Base-by-base conservation (phyloP, 2,113 vertebrate species). In the Siniperca knerii region DNA sequence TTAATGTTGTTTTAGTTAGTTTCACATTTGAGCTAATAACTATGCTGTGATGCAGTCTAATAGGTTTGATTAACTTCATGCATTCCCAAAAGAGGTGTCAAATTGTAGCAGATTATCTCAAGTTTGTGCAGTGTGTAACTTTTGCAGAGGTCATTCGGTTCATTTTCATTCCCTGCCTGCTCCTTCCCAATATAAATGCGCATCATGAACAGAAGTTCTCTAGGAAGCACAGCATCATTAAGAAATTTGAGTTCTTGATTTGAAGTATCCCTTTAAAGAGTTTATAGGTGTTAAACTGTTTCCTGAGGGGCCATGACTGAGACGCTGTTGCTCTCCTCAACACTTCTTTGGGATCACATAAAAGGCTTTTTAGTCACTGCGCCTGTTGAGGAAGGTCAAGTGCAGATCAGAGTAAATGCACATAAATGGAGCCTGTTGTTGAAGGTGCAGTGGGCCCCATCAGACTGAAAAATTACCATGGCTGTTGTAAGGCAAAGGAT, bases 351-450 rank as follows among this genome's bases (percentile, higher is more conserved):
- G 85, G 85, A 92, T 87, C 65, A 76, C 81, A 92, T 91, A 67
- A 92, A 93, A 89, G 87, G 58, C 57, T 77, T 91, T 91, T 87
- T 81, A 90, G 87, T 87, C 82, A 18, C 72, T 52, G 83, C 9
- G 88, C 79, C 87, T 66, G 65, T 75, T 75, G 75, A 54, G 83
- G 90, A 94, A 94, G 93, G 90, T 94, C 92, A 90, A 91, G 83
- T 57, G 78, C 76, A 82, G 89, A 91, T 88, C 87, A 84, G 84
- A 92, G 87, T 40, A 57, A 89, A 87, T 76, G 90, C 83, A 85
- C 86, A 87, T 92, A 80, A 92, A 89, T 72, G 82, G 79, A 86
- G 81, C 68, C 75, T 69, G 89, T 87, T 88, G 91, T 86, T 79
- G 77, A 73, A 66, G 77, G 79, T 82, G 83, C 85, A 76, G 72